These are phyloP conservation scores for Danio choprae DNA, from an alignment of 2,797 vertebrate genomes.

Conservation along the genomic window DNA sequence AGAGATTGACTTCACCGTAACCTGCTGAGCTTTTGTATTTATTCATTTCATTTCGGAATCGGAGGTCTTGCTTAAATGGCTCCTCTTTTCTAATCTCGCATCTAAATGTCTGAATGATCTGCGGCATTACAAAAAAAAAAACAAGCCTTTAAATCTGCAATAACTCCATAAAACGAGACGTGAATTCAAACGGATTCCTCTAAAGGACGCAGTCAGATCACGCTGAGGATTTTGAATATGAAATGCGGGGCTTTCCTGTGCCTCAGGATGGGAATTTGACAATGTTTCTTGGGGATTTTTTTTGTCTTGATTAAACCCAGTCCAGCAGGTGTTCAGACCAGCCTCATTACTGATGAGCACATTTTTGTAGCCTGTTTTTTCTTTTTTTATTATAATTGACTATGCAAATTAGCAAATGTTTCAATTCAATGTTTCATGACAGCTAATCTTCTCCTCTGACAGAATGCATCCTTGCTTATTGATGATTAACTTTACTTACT, in stretches of 20 bases:
- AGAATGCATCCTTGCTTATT: slow-evolving; percentile 31
- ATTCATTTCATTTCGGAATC: slow-evolving; percentile 29
- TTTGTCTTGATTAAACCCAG: slow-evolving; percentile 41
- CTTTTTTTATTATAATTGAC: slow-evolving; percentile 58
- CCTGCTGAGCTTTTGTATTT: slow-evolving; percentile 30
- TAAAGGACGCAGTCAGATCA: slow-evolving; percentile 2
- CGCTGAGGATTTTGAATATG: slow-evolving; percentile 30
- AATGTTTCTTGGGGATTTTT: slow-evolving; percentile 42
- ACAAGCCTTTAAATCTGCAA: slow-evolving; percentile 25
- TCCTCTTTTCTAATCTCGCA: background rate
- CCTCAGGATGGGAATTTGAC: slow-evolving; percentile 28
- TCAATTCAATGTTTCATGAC: slow-evolving; percentile 55
- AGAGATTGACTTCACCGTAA: slow-evolving; percentile 27
- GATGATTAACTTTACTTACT: slow-evolving; percentile 40
- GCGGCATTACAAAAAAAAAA: slow-evolving; percentile 18
- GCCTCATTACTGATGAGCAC: slow-evolving; percentile 48
- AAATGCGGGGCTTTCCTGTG: slow-evolving; percentile 13
- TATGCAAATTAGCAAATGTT: slow-evolving; percentile 60
- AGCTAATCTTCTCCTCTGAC: slow-evolving; percentile 53
- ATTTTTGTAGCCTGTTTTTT: slow-evolving; percentile 53
- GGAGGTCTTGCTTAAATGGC: slow-evolving; percentile 34
- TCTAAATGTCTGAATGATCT: slow-evolving; percentile 26
- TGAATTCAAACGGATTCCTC: slow-evolving; percentile 23
- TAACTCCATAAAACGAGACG: background rate
- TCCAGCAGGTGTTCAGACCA: slow-evolving; percentile 55